Base-by-base conservation (phyloP, 1,140 invertebrate genomes). In the Megathymus violae region DNA sequence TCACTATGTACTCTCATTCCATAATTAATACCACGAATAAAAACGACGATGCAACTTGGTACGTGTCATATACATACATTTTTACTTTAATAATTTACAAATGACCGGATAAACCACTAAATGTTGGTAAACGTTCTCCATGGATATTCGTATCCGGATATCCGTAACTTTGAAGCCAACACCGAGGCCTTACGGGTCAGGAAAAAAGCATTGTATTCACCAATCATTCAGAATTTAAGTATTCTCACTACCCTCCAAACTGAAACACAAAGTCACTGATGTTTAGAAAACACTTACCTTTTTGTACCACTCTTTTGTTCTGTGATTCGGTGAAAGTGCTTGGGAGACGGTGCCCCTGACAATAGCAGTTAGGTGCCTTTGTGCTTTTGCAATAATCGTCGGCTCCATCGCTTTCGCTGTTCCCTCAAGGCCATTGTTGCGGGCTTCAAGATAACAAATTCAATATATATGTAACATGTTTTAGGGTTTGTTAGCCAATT, bases 381-480 rank as follows among this genome's bases (percentile, higher is more conserved):
- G 50, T 52, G 16, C 31, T 52, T 34, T 52, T 40, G 40, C 17
- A 40, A 40, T 38, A 52, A 52, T 52, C 36, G n/a, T 17, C 50
- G 4, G n/a, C 34, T 40, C 34, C 9, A 52, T 52, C 38, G 27
- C 48, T 11, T 38, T 51, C 34, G 10, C 27, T 51, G 31, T 51
- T 51, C 48, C 15, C 31, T 51, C 48, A 51, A 27, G 31, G 15
- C 3, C 48, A 6, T 6, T 50, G 9, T 31, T 50, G 13, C 6
- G 27, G 22, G 16, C 25, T n/a, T 9, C 27, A 11, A 15, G 7
- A 34, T 16, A 51, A 51, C 3, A 19, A 51, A 43, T 22, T 46
- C 10, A 46, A 46, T 46, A 11, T n/a, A 46, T 41, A 31, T 31
- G 9, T 1, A n/a, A 31, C 22, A 25, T 25, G 22, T 25, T 25